Percentiles rank a stretch among this genome's conserved stretches.
Conservation (phyloP, 2,113 vertebrate genomes). For the Sinocyclocheilus anshuiensis region DNA sequence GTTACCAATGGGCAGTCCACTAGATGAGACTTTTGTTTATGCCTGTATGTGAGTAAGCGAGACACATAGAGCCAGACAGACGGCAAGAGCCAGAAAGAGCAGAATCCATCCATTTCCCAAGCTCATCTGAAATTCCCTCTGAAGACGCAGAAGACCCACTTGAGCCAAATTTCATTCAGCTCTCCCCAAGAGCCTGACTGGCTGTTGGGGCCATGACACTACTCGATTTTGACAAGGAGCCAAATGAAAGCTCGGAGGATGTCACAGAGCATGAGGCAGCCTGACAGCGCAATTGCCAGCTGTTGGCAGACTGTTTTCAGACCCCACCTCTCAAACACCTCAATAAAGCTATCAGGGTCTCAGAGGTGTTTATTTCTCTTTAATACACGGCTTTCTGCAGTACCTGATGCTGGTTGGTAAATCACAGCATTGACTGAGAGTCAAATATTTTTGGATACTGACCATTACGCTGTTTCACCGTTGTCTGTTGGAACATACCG, state of each 20-base stretch:
- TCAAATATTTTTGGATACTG: neutral
- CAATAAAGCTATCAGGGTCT: constrained; percentile 52
- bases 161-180: constrained; percentile 40
- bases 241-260: constrained; percentile 50
- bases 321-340: constrained; percentile 30
- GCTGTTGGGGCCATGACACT: constrained; percentile 37
- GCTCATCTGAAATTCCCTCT: constrained; percentile 51
- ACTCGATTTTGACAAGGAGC: constrained; percentile 55
- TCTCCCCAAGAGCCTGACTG: constrained; percentile 25
- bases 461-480: neutral
- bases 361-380: constrained; percentile 17
- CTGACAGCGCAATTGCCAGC: constrained; percentile 42
- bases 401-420: constrained; percentile 6
- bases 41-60: neutral
- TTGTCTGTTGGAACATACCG: neutral
- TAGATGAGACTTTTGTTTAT: neutral
- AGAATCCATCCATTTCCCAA: constrained; percentile 41
- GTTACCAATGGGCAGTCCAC: neutral
- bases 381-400: neutral
- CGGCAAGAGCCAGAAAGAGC: neutral
- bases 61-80: neutral
- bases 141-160: constrained; percentile 44
- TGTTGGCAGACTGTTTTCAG: constrained; percentile 46
- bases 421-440: neutral
- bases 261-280: constrained; percentile 36